Conservation (phyloP, 2,888 invertebrate genomes). For the Epiperipatus broadwayi region DNA sequence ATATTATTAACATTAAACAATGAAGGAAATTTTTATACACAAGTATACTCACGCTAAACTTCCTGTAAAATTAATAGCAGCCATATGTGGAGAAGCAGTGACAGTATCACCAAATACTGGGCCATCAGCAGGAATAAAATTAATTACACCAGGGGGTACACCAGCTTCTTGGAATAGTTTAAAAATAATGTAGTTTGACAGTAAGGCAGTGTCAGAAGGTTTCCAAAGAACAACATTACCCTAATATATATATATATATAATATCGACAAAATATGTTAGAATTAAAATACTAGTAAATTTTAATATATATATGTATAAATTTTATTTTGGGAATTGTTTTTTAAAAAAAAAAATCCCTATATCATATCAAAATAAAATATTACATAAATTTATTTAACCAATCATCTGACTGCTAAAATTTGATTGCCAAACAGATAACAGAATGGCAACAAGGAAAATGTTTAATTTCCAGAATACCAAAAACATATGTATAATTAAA, state of each 20-base stretch:
- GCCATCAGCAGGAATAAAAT: slow-evolving; percentile 89
- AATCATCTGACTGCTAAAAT: too few relatives aligned
- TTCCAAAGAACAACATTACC: slow-evolving; percentile 97
- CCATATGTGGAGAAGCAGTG: slow-evolving; percentile 59
- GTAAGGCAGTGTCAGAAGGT: slow-evolving; percentile 85
- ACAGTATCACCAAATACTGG: slow-evolving; percentile 82
- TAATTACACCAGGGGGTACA: slow-evolving; percentile 84
- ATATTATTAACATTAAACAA: slow-evolving; percentile 10
- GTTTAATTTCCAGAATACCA: too few relatives aligned
- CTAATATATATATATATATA: too few relatives aligned
- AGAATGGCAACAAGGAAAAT: too few relatives aligned
- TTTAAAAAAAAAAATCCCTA: too few relatives aligned
- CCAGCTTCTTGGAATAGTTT: slow-evolving; percentile 69
- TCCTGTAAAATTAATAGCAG: slow-evolving; percentile 94
- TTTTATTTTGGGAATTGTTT: too few relatives aligned
- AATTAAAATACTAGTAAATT: too few relatives aligned
- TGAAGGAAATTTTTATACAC: slow-evolving; percentile 21
- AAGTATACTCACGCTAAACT: slow-evolving; percentile 70
- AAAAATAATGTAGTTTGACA: slow-evolving; percentile 85
- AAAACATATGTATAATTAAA: too few relatives aligned
- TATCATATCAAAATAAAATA: slow-evolving; percentile 14
- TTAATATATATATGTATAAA: too few relatives aligned
- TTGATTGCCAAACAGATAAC: too few relatives aligned
- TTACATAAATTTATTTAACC: not conserved
- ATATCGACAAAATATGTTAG: too few relatives aligned